Percentiles rank a stretch among this genome's conserved stretches.
Conservation (phyloP, 2,797 vertebrate genomes). For the Petrocephalus sullivani region DNA sequence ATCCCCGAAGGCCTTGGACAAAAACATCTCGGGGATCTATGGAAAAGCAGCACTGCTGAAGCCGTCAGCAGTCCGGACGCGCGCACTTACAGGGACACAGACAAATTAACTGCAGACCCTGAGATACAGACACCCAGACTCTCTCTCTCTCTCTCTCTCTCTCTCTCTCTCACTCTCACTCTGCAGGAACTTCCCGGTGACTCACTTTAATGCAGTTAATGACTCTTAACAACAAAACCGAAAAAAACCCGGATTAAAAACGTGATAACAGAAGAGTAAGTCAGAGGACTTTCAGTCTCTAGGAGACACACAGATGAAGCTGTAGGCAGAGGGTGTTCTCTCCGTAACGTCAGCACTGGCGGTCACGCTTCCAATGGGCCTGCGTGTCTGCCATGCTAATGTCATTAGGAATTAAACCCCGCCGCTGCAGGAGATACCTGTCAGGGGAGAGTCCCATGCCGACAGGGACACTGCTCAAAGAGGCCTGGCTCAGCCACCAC, state of each 20-base stretch:
- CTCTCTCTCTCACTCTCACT: not conserved
- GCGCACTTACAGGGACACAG: not conserved
- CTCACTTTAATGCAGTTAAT: not conserved
- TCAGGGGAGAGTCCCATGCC: not conserved
- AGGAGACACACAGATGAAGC: not conserved
- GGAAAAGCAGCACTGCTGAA: slow-evolving; percentile 19
- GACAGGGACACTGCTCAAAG: slow-evolving; percentile 10
- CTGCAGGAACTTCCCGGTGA: not conserved
- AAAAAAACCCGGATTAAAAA: not conserved
- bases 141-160: not conserved
- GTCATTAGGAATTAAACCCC: slow-evolving; percentile 23
- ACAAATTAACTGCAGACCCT: not conserved
- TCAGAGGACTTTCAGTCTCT: not conserved
- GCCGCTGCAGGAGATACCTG: not conserved
- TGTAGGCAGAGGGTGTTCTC: not conserved
- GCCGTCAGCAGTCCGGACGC: not conserved
- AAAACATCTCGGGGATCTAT: slow-evolving; percentile 88
- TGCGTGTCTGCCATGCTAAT: not conserved
- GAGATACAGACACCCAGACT: not conserved
- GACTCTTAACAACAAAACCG: not conserved
- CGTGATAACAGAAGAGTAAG: not conserved
- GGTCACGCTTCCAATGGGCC: not conserved
- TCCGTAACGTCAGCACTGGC: not conserved
- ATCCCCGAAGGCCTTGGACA: slow-evolving; percentile 58
- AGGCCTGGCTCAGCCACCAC: not conserved